A percentile compares a stretch with the other conserved stretches of the same genome.
These are phyloP conservation scores for Mormyrus lacerda DNA, from an alignment of 2,113 vertebrate species.

Conservation along the genomic window DNA sequence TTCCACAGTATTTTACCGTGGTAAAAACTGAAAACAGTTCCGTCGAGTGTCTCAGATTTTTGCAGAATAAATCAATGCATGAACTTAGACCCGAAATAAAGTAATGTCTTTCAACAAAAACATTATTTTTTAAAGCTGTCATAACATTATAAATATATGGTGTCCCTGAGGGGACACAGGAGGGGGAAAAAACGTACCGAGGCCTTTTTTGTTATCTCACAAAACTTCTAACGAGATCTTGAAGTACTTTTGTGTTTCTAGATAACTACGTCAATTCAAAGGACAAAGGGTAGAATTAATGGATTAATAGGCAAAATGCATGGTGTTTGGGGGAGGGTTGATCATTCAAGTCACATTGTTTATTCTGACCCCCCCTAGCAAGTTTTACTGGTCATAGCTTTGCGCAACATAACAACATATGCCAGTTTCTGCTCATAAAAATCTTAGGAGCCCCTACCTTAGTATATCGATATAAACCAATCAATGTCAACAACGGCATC, in stretches of 20 bases:
- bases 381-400: not conserved
- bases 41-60: not conserved
- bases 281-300: not conserved
- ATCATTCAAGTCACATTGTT: not conserved
- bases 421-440: too few species aligned
- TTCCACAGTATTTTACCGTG: constrained; percentile 5
- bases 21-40: not conserved
- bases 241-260: not conserved
- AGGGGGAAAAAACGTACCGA: not conserved
- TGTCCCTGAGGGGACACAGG: not conserved
- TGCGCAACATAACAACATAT: not conserved
- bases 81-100: not conserved
- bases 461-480: not conserved
- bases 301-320: not conserved
- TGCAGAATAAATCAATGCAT: not conserved
- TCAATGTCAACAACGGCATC: not conserved
- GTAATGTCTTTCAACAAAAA: not conserved
- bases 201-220: not conserved
- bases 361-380: not conserved
- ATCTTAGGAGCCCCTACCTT: not conserved
- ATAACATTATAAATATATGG: not conserved
- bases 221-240: not conserved
- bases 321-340: not conserved
- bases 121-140: not conserved
- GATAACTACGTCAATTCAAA: not conserved